Evolutionary conservation across 2,888 invertebrate genomes (phyloP).

Genomic region (Argyresthia goedartella): DNA sequence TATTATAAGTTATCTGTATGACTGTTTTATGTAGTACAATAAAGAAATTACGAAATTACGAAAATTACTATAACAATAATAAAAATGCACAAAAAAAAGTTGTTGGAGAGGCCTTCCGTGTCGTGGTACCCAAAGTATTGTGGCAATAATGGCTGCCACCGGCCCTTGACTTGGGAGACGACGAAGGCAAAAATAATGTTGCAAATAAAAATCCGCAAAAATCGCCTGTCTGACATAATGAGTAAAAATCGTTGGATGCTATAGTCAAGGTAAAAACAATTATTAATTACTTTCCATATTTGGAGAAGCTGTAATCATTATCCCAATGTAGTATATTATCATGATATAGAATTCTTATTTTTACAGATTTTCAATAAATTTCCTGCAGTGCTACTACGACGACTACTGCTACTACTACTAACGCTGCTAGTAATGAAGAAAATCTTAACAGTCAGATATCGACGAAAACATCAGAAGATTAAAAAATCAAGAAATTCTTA

Average conservation of each 20-base stretch:
- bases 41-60: too few relatives aligned
- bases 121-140: background rate
- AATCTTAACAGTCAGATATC: too few relatives aligned
- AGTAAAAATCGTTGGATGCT: too few relatives aligned
- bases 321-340: too few relatives aligned
- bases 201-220: background rate
- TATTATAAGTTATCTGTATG: too few relatives aligned
- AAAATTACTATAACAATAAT: too few relatives aligned
- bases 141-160: background rate
- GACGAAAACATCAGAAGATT: too few relatives aligned
- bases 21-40: too few relatives aligned
- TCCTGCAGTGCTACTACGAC: background rate
- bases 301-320: too few relatives aligned
- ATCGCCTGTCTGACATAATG: background rate
- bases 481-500: background rate
- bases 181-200: constrained; percentile 7
- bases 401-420: background rate
- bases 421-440: too few relatives aligned
- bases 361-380: too few relatives aligned
- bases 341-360: too few relatives aligned
- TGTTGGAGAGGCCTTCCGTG: background rate
- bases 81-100: background rate
- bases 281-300: background rate
- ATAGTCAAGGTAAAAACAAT: background rate
- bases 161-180: constrained; percentile 3